Conservation (phyloP, 1,140 invertebrate genomes). For the Steinernema khuongi region DNA sequence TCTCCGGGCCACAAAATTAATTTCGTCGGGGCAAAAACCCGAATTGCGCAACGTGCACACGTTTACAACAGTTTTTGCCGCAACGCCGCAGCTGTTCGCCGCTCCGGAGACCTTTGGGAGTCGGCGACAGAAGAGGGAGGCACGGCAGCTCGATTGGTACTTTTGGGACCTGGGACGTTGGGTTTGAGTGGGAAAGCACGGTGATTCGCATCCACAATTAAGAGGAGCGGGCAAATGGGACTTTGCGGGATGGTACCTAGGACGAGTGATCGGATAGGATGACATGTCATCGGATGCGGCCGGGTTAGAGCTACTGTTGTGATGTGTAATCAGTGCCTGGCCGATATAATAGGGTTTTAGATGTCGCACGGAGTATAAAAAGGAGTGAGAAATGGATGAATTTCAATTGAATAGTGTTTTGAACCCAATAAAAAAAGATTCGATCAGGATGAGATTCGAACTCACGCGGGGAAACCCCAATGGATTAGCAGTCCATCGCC, state of each 20-base stretch:
- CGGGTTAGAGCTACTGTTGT: too few species aligned
- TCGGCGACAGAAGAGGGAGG: not conserved
- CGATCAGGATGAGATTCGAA: constrained; percentile 56
- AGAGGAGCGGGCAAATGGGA: not conserved
- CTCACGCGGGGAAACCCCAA: constrained; percentile 56
- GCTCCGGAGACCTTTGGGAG: not conserved
- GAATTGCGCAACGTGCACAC: not conserved
- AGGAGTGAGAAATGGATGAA: not conserved
- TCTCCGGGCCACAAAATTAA: constrained; percentile 4
- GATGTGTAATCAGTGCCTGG: too few species aligned
- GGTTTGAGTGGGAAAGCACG: not conserved
- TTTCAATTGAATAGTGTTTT: not conserved
- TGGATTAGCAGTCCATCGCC: constrained; percentile 57
- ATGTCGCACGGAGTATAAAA: too few species aligned
- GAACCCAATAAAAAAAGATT: not conserved
- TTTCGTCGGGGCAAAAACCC: not conserved
- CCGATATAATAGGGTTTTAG: too few species aligned
- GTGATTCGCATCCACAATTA: not conserved
- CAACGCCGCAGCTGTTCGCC: not conserved
- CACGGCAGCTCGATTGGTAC: constrained; percentile 4
- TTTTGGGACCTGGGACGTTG: not conserved
- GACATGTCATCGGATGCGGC: too few species aligned
- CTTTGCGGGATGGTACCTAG: too few species aligned
- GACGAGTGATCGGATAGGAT: too few species aligned
- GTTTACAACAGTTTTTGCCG: constrained; percentile 9